Conservation (phyloP, 2,888 invertebrate species). For the Crioceris asparagi region DNA sequence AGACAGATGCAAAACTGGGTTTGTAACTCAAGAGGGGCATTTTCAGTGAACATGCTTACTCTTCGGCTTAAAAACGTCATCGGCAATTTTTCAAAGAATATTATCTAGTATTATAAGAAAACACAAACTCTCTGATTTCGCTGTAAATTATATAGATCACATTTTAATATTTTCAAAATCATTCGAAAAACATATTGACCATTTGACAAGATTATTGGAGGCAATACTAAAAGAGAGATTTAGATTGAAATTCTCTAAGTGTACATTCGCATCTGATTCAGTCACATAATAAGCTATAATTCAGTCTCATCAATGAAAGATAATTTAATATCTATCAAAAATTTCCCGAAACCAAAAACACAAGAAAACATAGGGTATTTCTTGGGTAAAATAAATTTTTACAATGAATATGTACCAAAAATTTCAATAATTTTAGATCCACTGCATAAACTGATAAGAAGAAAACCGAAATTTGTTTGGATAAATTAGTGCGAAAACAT, state of each 20-base stretch:
- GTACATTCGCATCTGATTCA: not conserved
- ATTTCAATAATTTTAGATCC: not conserved
- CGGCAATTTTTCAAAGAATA: no score
- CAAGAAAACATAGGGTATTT: not conserved
- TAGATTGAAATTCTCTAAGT: conserved; percentile 3
- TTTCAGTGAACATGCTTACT: no score
- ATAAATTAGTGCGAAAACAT: not conserved
- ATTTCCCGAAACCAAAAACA: not conserved
- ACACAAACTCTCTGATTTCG: no score
- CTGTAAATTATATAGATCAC: conserved; percentile 1
- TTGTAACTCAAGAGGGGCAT: no score
- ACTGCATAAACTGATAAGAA: not conserved
- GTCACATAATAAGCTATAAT: not conserved
- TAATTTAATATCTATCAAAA: not conserved
- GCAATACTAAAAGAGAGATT: not conserved
- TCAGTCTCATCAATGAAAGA: not conserved
- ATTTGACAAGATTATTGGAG: conserved; percentile 2
- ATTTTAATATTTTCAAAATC: no score
- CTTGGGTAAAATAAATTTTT: not conserved
- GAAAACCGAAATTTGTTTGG: not conserved
- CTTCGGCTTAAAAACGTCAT: no score
- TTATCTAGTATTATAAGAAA: no score
- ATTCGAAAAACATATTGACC: not conserved
- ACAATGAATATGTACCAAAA: not conserved
- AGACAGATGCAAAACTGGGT: no score